Evolutionary conservation across 2,888 invertebrate species (phyloP).

Genomic region (Melinopterus prodromus): DNA sequence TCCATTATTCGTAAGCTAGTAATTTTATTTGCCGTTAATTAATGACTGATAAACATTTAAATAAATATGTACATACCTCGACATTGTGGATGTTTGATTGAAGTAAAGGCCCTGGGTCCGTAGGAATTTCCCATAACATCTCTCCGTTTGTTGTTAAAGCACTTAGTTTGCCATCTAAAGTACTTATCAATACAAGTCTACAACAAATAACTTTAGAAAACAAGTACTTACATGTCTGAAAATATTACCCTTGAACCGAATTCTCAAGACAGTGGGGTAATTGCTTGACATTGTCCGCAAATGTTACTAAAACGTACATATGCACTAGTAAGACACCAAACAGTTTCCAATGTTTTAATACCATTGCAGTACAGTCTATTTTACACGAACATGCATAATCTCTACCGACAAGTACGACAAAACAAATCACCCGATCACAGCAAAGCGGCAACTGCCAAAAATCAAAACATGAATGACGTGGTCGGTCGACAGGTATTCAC

Average conservation of each 20-base stretch:
- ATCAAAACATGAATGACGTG: constrained; percentile 17
- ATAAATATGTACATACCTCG: constrained; percentile 78
- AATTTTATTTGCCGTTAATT: constrained; percentile 19
- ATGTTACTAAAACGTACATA: constrained; percentile 28
- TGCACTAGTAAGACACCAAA: constrained; percentile 25
- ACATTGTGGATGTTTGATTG: constrained; percentile 89
- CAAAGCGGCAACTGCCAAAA: constrained; percentile 14
- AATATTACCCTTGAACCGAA: constrained; percentile 39
- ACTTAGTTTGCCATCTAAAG: constrained; percentile 88
- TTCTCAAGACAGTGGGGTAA: constrained; percentile 41
- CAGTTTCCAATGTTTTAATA: constrained; percentile 9
- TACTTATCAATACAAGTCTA: constrained; percentile 85
- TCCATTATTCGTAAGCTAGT: constrained; percentile 78
- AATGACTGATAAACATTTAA: not conserved
- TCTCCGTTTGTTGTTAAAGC: constrained; percentile 79
- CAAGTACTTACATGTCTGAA: constrained; percentile 12
- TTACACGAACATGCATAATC: not conserved
- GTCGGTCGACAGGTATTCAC: not conserved
- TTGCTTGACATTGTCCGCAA: constrained; percentile 37
- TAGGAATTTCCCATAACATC: constrained; percentile 81
- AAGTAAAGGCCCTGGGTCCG: constrained; percentile 78
- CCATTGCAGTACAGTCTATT: not conserved
- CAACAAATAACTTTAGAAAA: constrained; percentile 43
- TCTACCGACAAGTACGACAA: not conserved
- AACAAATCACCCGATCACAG: constrained; percentile 7